Base-by-base conservation (phyloP, 2,797 vertebrate genomes). In the Danio kyathit region DNA sequence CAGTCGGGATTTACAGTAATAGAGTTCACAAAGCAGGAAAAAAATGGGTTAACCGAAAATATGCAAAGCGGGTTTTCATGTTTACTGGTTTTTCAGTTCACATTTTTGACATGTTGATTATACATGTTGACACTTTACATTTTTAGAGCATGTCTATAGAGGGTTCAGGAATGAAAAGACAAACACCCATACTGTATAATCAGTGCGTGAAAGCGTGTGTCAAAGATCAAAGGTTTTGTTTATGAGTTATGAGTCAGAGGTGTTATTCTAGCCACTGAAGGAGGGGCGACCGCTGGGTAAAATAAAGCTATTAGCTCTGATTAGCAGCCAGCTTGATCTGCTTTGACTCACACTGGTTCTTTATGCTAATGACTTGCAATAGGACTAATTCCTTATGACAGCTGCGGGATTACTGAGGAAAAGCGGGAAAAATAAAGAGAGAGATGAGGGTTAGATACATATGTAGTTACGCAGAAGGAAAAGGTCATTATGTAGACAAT, bases 321-420 rank as follows among this genome's bases (percentile, higher is more conserved):
- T 76, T 71, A 82, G 73, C 65, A 49, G 63, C 16, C 19, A 64
- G 43, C 51, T 52, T 63, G 48, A 67, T 82, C 65, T 70, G 79
- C 41, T 82, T 66, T 84, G 81, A 89, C 86, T 87, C 81, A 69
- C 43, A 46, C 65, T 41, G 49, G 6, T 59, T 69, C 40, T 74
- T 79, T 46, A 70, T 76, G 57, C 48, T 76, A 71, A 76, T 82
- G 66, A 82, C n/a, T 13, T 51, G 48, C 40, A 66, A 60, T 67
- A 74, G 43, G 49, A 48, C 65, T 70, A 81, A 83, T 69, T 57
- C 52, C 11, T 41, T 59, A 49, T 49, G 76, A 74, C 48, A 51
- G 11, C 19, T 41, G 29, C 29, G 40, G 56, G 72, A 75, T 74
- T 79, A 82, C 66, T 41, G 29, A 29, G 29, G 29, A 3, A 29